Evolutionary conservation across 2,113 vertebrate genomes (phyloP).

Genomic region (Gymnogyps californianus): DNA sequence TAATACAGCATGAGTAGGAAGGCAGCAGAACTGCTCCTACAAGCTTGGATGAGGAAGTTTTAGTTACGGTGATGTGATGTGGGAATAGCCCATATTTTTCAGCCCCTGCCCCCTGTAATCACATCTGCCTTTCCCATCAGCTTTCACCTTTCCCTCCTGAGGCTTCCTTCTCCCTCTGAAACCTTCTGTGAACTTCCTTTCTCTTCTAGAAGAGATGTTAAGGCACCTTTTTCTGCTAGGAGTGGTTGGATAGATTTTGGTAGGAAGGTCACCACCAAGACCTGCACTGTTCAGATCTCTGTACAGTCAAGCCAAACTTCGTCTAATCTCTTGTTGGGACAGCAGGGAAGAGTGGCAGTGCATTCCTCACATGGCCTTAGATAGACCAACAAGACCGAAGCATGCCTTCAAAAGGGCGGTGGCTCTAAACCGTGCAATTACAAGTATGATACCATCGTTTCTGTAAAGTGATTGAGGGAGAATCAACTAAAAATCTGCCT

Average conservation of each 20-base stretch:
- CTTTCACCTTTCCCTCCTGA: not conserved
- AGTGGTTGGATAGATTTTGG: not conserved
- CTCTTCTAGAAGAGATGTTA: not conserved
- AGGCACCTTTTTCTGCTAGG: not conserved
- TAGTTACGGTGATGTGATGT: not conserved
- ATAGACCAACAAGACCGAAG: not conserved
- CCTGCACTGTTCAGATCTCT: not conserved
- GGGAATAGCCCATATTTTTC: not conserved
- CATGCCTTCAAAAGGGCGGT: not conserved
- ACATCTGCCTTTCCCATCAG: not conserved
- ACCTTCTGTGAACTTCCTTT: not conserved
- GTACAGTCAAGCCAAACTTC: not conserved
- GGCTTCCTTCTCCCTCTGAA: not conserved
- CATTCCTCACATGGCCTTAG: not conserved
- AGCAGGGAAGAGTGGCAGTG: not conserved
- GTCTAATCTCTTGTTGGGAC: not conserved
- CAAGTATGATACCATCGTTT: not conserved
- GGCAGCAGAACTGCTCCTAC: not conserved
- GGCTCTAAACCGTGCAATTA: not conserved
- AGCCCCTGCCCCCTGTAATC: not conserved
- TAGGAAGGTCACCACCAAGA: not conserved
- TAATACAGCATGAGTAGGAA: not conserved
- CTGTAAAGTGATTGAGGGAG: not conserved
- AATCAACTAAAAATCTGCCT: not conserved
- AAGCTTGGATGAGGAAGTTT: not conserved